Percentiles rank a stretch among this genome's conserved stretches.
These are phyloP conservation scores for Leptopilina syphax DNA, from an alignment of 2,888 invertebrate genomes.

Conservation along the genomic window DNA sequence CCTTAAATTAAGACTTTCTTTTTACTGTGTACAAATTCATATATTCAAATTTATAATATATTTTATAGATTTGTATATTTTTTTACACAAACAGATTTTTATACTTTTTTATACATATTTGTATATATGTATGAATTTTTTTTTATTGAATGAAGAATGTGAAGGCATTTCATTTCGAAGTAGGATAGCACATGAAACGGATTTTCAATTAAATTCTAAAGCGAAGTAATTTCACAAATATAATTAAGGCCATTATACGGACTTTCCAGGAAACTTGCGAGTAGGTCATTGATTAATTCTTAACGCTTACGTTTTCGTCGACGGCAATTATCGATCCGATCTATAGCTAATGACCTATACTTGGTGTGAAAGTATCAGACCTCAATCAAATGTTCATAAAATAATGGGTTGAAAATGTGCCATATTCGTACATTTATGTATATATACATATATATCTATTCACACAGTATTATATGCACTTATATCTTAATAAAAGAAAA, in stretches of 20 bases:
- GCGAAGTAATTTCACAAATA: slow-evolving; percentile 25
- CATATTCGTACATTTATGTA: slow-evolving; percentile 3
- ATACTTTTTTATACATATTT: not conserved
- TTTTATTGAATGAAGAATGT: not conserved
- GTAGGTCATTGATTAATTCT: slow-evolving; percentile 41
- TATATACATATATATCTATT: no score
- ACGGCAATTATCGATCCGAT: slow-evolving; percentile 39
- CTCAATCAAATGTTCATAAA: slow-evolving; percentile 35
- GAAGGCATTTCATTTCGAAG: not conserved
- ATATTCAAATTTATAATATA: no score
- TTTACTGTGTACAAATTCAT: no score
- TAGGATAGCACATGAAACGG: slow-evolving; percentile 25
- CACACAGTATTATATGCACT: no score
- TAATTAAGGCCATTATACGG: slow-evolving; percentile 30
- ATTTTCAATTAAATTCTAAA: slow-evolving; percentile 32
- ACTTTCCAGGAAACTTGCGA: slow-evolving; percentile 29
- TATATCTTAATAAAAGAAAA: no score
- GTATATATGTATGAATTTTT: not conserved
- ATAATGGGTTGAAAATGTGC: slow-evolving; percentile 30
- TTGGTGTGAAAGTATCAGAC: slow-evolving; percentile 39
- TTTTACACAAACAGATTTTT: no score
- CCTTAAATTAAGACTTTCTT: no score
- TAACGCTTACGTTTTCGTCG: slow-evolving; percentile 26
- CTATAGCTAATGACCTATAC: slow-evolving; percentile 39
- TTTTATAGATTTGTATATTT: no score